Base-by-base conservation (phyloP, 1,140 invertebrate genomes). In the Scaptomyza graminum region DNA sequence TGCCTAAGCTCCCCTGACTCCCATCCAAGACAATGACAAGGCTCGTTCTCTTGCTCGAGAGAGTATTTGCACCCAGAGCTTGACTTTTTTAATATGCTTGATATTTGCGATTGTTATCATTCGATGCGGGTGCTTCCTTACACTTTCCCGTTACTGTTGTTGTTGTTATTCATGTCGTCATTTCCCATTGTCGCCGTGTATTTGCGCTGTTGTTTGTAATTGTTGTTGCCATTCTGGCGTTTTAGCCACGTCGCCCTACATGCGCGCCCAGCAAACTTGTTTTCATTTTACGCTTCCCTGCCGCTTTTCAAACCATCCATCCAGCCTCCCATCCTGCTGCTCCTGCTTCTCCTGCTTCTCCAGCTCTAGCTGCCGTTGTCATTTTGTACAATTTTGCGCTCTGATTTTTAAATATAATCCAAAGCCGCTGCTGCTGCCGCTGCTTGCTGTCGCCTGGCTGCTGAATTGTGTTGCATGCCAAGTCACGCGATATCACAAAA, bases 361-460 rank as follows among this genome's bases (percentile, higher is more conserved):
- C 25, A 11, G 18, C 6, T 12, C 11, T 39, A 60, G 46, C 56
- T 79, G 65, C 61, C 69, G 73, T 88, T 88, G 84, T 88, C 83
- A 87, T 87, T 88, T 83, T 88, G 83, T 88, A 88, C 83, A 88
- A 88, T 88, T 88, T 88, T 89, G 65, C 83, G 83, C 83, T 88
- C 83, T 88, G 84, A 88, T 88, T 88, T 88, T 88, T 88, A 88
- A 88, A 88, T 82, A 88, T 88, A 88, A 88, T 88, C 83, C 84
- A 74, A 74, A 57, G 77, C 82, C 55, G 76, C 57, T 56, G 55
- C 59, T 63, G 61, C 55, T 56, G 43, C 55, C 52, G 43, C 65
- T 51, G 31, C 60, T 52, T 65, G 62, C 71, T 52, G 41, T 50
- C 52, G 59, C 41, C 57, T 77, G 39, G 49, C 65, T 65, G 18